Evolutionary conservation across 1,140 invertebrate genomes (phyloP).

Genomic region (Asbolus verrucosus): DNA sequence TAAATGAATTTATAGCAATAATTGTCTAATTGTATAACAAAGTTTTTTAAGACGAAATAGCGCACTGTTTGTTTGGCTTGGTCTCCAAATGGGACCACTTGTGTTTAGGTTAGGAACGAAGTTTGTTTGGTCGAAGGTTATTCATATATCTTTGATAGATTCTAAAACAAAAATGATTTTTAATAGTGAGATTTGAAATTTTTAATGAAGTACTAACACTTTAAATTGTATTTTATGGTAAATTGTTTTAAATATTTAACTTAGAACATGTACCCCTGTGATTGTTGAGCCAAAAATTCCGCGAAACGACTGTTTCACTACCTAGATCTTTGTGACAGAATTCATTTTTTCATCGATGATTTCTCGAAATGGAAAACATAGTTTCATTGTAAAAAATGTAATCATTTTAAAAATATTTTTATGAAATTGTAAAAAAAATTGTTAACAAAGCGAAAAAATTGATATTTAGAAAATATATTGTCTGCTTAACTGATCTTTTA

Average conservation of each 20-base stretch:
- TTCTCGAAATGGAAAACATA: neutral
- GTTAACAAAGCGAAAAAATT: conserved; percentile 28
- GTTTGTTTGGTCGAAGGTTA: conserved; percentile 17
- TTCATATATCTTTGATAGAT: neutral
- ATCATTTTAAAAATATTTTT: conserved; percentile 29
- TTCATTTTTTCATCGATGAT: neutral
- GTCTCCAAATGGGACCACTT: conserved; percentile 2
- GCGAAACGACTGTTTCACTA: too few relatives aligned
- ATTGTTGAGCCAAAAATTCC: conserved; percentile 41
- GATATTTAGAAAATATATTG: conserved; percentile 25
- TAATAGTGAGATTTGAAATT: conserved; percentile 2
- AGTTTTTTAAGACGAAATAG: conserved; percentile 15
- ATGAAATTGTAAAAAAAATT: conserved; percentile 42
- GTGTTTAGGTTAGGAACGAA: conserved; percentile 21
- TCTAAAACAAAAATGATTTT: neutral
- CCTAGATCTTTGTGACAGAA: too few relatives aligned
- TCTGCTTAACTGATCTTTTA: conserved; percentile 14
- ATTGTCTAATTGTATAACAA: conserved; percentile 41
- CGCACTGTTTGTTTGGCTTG: conserved; percentile 32
- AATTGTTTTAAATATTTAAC: conserved; percentile 15
- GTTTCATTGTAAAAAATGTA: neutral
- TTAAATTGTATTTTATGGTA: conserved; percentile 25
- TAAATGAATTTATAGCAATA: conserved; percentile 31
- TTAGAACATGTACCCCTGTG: conserved; percentile 32
- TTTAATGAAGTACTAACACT: conserved; percentile 17